Conservation (phyloP, 2,113 vertebrate genomes). For the Rhombomys opimus region DNA sequence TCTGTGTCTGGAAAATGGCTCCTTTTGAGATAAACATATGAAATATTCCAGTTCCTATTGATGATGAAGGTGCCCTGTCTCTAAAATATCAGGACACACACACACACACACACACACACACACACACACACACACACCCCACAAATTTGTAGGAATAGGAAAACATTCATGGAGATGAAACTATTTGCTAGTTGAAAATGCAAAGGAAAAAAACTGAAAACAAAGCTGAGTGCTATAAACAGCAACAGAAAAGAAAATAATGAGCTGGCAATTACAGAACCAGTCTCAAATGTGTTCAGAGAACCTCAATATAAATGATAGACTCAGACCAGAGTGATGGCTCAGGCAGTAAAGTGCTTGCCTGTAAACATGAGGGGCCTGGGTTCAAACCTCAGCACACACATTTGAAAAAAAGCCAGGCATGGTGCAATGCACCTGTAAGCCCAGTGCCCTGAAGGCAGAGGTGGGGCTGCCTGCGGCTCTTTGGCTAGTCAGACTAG, state of each 20-base stretch:
- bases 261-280: neutral
- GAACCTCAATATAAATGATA: neutral
- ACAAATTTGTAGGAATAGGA: neutral
- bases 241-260: neutral
- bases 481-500: no score
- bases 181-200: slow-evolving; percentile 21
- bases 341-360: neutral
- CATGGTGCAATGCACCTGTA: neutral
- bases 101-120: no score
- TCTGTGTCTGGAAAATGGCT: neutral
- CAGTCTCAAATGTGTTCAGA: neutral
- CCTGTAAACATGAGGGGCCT: neutral
- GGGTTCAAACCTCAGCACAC: neutral
- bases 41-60: neutral
- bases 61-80: neutral
- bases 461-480: neutral
- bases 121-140: no score
- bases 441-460: neutral
- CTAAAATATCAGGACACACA: neutral
- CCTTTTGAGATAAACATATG: slow-evolving; percentile 8
- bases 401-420: neutral
- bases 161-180: slow-evolving; percentile 26
- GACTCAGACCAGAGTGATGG: neutral
- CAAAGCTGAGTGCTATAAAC: neutral
- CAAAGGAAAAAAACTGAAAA: neutral